A percentile compares a stretch with the other conserved stretches of the same genome.
Conservation (phyloP, 2,888 invertebrate species). For the Rhamnusium bicolor region DNA sequence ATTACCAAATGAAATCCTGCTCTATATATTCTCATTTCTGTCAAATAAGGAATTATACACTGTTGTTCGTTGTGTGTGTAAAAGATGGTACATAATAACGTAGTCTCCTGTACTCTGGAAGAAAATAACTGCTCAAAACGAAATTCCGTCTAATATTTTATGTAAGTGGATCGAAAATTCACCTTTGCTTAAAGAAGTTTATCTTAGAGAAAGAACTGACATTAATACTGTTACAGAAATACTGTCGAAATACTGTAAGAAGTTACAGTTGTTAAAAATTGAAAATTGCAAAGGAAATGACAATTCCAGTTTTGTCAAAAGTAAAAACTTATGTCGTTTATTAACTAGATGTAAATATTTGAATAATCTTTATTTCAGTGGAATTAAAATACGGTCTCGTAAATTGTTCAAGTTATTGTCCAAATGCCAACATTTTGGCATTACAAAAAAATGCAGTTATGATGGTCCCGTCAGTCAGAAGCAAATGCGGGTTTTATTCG, state of each 20-base stretch:
- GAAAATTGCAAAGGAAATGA: conserved; percentile 48
- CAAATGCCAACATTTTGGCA: conserved; percentile 29
- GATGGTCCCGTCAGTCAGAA: conserved; percentile 51
- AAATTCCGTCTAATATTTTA: conserved; percentile 50
- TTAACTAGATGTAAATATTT: conserved; percentile 52
- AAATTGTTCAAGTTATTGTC: conserved; percentile 21
- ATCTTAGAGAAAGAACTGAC: conserved; percentile 47
- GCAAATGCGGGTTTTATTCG: conserved; percentile 52
- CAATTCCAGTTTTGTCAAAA: conserved; percentile 40
- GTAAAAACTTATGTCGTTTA: conserved; percentile 48
- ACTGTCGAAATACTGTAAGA: conserved; percentile 44
- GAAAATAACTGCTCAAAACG: conserved; percentile 47
- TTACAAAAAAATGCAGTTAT: conserved; percentile 41
- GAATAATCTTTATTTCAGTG: conserved; percentile 40
- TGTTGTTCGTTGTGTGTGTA: conserved; percentile 51
- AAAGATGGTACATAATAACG: conserved; percentile 52
- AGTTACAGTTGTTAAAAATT: conserved; percentile 47
- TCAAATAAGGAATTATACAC: conserved; percentile 49
- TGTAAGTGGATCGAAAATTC: conserved; percentile 54
- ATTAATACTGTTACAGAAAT: conserved; percentile 47
- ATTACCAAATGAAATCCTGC: background rate
- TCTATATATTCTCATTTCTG: conserved; percentile 53
- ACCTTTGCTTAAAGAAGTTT: conserved; percentile 50
- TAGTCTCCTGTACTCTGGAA: conserved; percentile 54
- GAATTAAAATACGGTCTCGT: conserved; percentile 22